Conservation (phyloP, 2,888 invertebrate genomes). For the Malacosoma neustria region DNA sequence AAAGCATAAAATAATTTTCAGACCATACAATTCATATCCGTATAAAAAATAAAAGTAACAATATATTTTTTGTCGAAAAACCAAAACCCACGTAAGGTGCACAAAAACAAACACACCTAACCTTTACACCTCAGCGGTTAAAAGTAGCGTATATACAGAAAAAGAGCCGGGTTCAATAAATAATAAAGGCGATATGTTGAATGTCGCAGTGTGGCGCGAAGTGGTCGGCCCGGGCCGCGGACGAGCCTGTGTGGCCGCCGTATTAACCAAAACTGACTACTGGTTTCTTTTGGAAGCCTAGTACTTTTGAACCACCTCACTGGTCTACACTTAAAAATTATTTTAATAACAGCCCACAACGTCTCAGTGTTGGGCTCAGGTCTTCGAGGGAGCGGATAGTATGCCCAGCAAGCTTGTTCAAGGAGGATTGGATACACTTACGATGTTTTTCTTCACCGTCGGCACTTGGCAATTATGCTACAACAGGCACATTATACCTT, state of each 20-base stretch:
- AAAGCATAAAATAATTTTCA: too few species aligned
- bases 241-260: constrained; percentile 11
- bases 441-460: too few species aligned
- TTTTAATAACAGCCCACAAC: too few species aligned
- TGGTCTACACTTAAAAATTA: too few species aligned
- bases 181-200: constrained; percentile 33
- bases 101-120: constrained; percentile 30
- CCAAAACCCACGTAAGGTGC: background rate
- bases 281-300: background rate
- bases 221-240: constrained; percentile 25
- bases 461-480: too few species aligned
- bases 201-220: constrained; percentile 54
- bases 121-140: constrained; percentile 30
- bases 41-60: background rate
- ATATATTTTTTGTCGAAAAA: background rate
- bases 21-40: too few species aligned
- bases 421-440: too few species aligned
- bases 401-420: too few species aligned
- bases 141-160: constrained; percentile 36
- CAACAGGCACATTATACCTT: too few species aligned
- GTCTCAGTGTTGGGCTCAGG: too few species aligned
- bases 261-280: background rate
- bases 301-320: too few species aligned
- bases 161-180: constrained; percentile 23
- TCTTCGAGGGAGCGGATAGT: too few species aligned